A percentile compares a stretch with the other conserved stretches of the same genome.
Evolutionary conservation across 92 coral and sea anemone genomes (phyloP).

Genomic region (Palythoa grandiflora): DNA sequence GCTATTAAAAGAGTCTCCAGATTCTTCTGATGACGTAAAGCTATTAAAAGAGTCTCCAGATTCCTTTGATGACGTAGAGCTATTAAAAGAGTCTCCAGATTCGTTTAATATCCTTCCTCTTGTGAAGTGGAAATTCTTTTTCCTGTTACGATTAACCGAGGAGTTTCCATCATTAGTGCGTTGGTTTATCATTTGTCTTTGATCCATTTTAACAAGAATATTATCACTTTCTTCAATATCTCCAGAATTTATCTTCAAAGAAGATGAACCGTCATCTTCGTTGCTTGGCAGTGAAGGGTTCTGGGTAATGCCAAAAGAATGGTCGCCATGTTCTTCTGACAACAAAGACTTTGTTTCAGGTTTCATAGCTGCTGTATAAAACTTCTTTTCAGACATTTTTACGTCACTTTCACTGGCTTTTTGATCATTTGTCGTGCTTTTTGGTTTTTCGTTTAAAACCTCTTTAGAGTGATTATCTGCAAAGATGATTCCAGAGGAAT

Average conservation of each 20-base stretch:
- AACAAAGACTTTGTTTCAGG: background rate
- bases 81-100: background rate
- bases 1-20: background rate
- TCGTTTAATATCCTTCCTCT: background rate
- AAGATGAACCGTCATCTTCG: background rate
- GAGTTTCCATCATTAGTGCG: background rate
- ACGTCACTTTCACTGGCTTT: background rate
- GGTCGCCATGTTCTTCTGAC: background rate
- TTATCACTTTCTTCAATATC: slow-evolving; percentile 29
- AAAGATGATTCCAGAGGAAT: background rate
- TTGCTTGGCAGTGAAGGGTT: background rate
- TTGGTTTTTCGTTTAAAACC: background rate
- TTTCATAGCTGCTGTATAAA: background rate
- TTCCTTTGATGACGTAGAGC: background rate
- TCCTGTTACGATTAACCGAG: background rate
- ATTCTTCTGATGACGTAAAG: background rate
- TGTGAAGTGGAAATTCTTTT: background rate
- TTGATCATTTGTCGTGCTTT: background rate
- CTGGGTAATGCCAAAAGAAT: background rate
- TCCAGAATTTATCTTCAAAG: background rate
- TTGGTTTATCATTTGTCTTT: background rate
- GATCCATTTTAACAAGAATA: slow-evolving; percentile 12
- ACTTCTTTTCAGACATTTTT: background rate
- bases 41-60: background rate
- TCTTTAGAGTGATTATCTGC: background rate